phyloP scores from a whole-genome alignment of 1,140 invertebrate species.

The Philopotamus ludificatus region DNA sequence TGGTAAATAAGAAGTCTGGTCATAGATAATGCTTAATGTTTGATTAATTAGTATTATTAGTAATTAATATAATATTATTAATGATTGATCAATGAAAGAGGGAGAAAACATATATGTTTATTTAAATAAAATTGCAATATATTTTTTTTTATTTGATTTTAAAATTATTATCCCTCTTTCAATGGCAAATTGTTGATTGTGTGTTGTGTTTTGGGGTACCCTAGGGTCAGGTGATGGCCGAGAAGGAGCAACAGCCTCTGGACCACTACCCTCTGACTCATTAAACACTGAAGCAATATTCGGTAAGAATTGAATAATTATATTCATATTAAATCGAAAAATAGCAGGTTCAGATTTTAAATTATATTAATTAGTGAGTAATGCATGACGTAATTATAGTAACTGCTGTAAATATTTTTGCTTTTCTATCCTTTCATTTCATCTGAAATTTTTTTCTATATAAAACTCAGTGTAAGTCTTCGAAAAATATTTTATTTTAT shows the following conservation, averaged over 20 bases:
- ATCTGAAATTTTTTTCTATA: not conserved
- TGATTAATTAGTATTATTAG: no score
- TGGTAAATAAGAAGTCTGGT: no score
- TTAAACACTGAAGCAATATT: slow-evolving; percentile 27
- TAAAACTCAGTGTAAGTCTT: not conserved
- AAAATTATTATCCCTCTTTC: not conserved
- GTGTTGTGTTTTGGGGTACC: slow-evolving; percentile 22
- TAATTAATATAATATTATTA: no score
- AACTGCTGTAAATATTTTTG: not conserved
- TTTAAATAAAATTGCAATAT: no score
- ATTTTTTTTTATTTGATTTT: not conserved
- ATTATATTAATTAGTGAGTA: not conserved
- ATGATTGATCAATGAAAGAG: no score
- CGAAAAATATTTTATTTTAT: not conserved
- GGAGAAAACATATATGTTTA: no score
- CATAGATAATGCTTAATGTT: no score
- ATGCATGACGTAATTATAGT: not conserved
- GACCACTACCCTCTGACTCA: slow-evolving; percentile 20
- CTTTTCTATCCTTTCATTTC: not conserved
- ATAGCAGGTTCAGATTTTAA: not conserved
- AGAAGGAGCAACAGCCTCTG: slow-evolving; percentile 16
- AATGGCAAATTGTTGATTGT: slow-evolving; percentile 14
- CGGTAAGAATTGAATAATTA: slow-evolving; percentile 22
- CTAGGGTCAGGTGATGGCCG: slow-evolving; percentile 16
- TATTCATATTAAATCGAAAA: not conserved